Conservation (phyloP, 2,113 vertebrate genomes). For the Vimba vimba region DNA sequence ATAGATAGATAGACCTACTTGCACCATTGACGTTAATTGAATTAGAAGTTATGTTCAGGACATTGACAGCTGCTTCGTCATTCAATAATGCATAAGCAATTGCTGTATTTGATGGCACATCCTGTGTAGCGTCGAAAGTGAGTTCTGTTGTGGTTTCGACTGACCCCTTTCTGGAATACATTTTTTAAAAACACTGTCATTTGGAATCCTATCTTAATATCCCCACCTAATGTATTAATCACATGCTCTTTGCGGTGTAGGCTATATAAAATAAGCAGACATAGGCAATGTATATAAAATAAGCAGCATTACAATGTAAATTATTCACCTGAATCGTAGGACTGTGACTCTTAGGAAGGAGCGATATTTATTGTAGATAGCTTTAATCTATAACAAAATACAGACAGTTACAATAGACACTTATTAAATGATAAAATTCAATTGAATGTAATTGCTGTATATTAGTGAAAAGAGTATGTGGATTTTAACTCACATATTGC, state of each 20-base stretch:
- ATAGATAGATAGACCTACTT: not conserved
- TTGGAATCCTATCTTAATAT: not conserved
- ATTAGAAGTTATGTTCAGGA: not conserved
- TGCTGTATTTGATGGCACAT: not conserved
- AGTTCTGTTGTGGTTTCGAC: too few relatives aligned
- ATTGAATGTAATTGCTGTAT: too few relatives aligned
- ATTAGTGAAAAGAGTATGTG: too few relatives aligned
- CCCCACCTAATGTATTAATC: not conserved
- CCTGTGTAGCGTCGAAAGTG: not conserved
- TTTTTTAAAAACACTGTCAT: not conserved
- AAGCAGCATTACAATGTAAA: too few relatives aligned
- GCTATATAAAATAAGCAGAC: not conserved
- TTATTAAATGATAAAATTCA: too few relatives aligned
- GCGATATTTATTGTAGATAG: too few relatives aligned
- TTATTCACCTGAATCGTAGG: too few relatives aligned
- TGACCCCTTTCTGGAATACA: not conserved
- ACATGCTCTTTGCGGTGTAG: not conserved
- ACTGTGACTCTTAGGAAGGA: too few relatives aligned
- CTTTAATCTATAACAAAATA: too few relatives aligned
- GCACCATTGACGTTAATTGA: not conserved
- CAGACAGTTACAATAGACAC: too few relatives aligned
- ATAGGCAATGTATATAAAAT: not conserved
- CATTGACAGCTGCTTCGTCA: not conserved
- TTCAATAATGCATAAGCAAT: fast-evolving
- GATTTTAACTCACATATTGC: too few relatives aligned